phyloP scores from a whole-genome alignment of 2,888 invertebrate genomes.

The Megaustenia siamemsis region DNA sequence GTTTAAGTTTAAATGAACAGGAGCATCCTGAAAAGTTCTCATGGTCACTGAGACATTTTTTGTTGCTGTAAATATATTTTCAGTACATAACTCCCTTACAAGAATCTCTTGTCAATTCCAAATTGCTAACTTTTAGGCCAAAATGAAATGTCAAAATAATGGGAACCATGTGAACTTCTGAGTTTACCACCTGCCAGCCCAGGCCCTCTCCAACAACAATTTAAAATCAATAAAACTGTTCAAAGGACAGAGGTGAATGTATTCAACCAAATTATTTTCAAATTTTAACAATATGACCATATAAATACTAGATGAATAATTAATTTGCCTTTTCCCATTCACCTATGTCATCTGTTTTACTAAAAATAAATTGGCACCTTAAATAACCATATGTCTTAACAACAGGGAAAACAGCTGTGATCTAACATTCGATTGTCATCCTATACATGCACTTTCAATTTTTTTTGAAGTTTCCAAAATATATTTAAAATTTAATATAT shows the following conservation, averaged over 20 bases:
- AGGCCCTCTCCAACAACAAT: conserved; percentile 62
- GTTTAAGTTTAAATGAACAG: conserved; percentile 41
- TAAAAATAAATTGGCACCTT: conserved; percentile 3
- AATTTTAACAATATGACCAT: not conserved
- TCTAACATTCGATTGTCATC: not conserved
- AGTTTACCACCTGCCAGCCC: conserved; percentile 62
- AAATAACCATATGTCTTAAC: not conserved
- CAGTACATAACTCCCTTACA: conserved; percentile 1
- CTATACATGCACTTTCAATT: not conserved
- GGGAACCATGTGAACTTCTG: conserved; percentile 57
- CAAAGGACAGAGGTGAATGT: conserved; percentile 36
- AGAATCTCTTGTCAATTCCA: conserved; percentile 53
- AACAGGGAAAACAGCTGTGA: conserved; percentile 13
- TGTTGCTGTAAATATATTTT: not conserved
- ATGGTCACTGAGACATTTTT: conserved; percentile 32
- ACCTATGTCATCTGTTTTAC: conserved; percentile 22
- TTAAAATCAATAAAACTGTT: not conserved
- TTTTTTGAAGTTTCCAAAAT: not conserved
- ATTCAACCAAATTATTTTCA: not conserved
- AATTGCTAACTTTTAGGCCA: conserved; percentile 49
- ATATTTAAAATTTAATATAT: too few relatives aligned
- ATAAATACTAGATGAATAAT: not conserved
- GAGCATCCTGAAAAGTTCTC: conserved; percentile 53
- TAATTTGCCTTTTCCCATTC: not conserved
- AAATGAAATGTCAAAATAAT: conserved; percentile 47